Conservation (phyloP, 2,888 invertebrate genomes). For the Napeogenes sylphis region DNA sequence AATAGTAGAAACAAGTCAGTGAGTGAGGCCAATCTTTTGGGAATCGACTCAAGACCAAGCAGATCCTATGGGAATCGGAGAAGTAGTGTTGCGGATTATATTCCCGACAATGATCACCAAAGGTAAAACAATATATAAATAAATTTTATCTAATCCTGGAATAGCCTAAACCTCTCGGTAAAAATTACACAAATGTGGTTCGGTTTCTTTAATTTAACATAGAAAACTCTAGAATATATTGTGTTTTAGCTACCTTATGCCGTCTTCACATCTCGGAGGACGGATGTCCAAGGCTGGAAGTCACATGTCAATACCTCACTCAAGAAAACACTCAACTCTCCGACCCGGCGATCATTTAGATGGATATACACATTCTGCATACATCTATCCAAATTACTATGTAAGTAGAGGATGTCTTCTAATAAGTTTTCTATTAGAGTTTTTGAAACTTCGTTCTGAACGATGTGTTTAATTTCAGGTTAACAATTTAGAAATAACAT, state of each 20-base stretch:
- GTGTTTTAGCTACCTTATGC: slow-evolving; percentile 63
- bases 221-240: neutral
- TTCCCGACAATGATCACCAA: slow-evolving; percentile 75
- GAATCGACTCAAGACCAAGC: slow-evolving; percentile 73
- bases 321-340: slow-evolving; percentile 76
- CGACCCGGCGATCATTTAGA: slow-evolving; percentile 77
- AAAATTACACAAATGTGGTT: too few relatives aligned
- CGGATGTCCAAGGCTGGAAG: slow-evolving; percentile 82
- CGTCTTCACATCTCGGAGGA: slow-evolving; percentile 72
- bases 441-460: neutral
- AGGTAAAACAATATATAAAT: slow-evolving; percentile 54
- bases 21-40: slow-evolving; percentile 91
- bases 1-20: slow-evolving; percentile 81
- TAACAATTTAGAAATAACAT: slow-evolving; percentile 80
- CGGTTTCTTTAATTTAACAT: too few relatives aligned
- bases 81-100: slow-evolving; percentile 79
- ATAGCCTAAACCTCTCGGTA: too few relatives aligned
- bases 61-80: slow-evolving; percentile 71
- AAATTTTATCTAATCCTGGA: too few relatives aligned
- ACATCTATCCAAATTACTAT: slow-evolving; percentile 81
- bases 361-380: slow-evolving; percentile 73
- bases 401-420: slow-evolving; percentile 50
- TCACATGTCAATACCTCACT: slow-evolving; percentile 77
- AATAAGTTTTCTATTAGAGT: neutral
- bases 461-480: slow-evolving; percentile 60